Base-by-base conservation (phyloP, 2,113 vertebrate genomes). In the Illadopsis cleaveri region DNA sequence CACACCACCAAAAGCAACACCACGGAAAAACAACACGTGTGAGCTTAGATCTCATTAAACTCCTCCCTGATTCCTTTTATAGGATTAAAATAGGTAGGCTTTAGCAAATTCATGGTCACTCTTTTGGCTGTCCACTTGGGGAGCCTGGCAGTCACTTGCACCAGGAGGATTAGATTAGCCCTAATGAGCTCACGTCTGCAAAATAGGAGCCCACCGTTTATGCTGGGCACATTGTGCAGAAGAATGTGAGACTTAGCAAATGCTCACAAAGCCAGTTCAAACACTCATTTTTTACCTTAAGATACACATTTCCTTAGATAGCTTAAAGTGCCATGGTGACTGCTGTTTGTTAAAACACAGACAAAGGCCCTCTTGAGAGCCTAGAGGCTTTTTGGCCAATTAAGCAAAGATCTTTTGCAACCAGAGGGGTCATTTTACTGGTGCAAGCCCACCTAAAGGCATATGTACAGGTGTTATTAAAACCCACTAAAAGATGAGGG, bases 1-100 rank as follows among this genome's bases (percentile, higher is more conserved):
- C 2, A 2, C 45, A 21, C 6, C 1, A 1, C 30, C 57, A 79
- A 79, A 70, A 82, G 38, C 47, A 50, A 13, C 3, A 12, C 27
- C 1, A 1, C 1, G 0, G 48, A 54, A 68, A 82, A 94, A 33
- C 14, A 47, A 47, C 35, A 15, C 0, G 0, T 7, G 37, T n/a
- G 25, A 62, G 9, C 38, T 92, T 27, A 76, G 19, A 37, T 28
- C 35, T 78, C 65, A 28, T 38, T 72, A 69, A 91, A 75, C 31
- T 50, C 44, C 24, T 65, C 60, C 17, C 11, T 70, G 42, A 48
- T 23, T 65, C 61, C 28, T 81, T 70, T 48, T 27, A 19, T 20
- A 21, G 56, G 51, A 62, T 45, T 58, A 64, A 92, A 79, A 30
- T 33, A 90, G n/a, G 61, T 56, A 77, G 25, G 40, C 16, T 91